phyloP scores from a whole-genome alignment of 2,797 vertebrate species.

The Sebastes iracundus region DNA sequence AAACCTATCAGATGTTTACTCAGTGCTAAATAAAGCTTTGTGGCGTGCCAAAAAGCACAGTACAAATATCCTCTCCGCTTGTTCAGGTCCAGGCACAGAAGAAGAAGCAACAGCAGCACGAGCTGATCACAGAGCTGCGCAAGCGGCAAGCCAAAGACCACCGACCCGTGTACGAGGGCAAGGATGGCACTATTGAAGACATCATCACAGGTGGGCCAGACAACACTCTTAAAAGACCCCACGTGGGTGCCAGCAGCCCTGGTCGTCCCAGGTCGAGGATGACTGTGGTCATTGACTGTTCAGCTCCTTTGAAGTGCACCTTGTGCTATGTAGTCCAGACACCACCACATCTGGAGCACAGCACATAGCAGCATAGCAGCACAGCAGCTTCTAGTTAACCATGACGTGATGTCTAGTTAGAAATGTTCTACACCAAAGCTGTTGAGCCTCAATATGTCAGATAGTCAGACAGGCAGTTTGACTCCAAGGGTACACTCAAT shows the following conservation, averaged over 20 bases:
- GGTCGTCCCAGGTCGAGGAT: conserved; percentile 62
- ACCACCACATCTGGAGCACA: conserved; percentile 67
- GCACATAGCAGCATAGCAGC: conserved; percentile 34
- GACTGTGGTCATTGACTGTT: conserved; percentile 82
- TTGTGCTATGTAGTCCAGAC: conserved; percentile 81
- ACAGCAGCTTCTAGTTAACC: conserved; percentile 14
- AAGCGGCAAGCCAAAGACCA: conserved; percentile 95
- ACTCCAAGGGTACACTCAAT: neutral
- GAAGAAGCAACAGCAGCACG: conserved; percentile 93
- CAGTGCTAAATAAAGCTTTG: conserved; percentile 45
- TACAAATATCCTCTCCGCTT: conserved; percentile 17
- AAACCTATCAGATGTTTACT: conserved; percentile 44
- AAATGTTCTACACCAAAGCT: conserved; percentile 18
- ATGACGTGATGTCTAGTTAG: conserved; percentile 20
- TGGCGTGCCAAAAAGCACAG: conserved; percentile 12
- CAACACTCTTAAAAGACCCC: conserved; percentile 31
- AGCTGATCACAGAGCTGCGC: conserved; percentile 93
- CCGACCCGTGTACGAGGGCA: conserved; percentile 96
- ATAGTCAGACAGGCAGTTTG: neutral
- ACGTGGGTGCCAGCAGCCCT: conserved; percentile 34
- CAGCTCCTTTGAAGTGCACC: conserved; percentile 78
- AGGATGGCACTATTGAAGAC: conserved; percentile 97
- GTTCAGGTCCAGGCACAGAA: conserved; percentile 82
- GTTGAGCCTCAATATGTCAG: conserved; percentile 1
- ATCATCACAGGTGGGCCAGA: conserved; percentile 93